Percentiles rank a stretch among this genome's conserved stretches.
Evolutionary conservation across 2,113 vertebrate species (phyloP).

Genomic region (Galemys pyrenaicus): DNA sequence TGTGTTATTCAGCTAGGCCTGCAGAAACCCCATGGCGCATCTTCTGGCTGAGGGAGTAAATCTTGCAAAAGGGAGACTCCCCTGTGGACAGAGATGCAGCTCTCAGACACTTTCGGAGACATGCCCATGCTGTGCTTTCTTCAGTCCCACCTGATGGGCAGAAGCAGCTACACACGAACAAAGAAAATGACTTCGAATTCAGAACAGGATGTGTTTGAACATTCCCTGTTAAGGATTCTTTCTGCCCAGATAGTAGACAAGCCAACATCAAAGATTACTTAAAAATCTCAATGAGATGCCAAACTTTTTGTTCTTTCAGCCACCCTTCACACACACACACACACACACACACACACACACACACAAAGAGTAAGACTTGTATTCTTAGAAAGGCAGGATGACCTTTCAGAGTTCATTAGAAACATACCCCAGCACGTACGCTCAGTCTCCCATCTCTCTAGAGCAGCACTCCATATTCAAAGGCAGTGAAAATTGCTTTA

Average conservation of each 20-base stretch:
- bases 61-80: neutral
- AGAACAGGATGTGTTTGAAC: neutral
- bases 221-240: neutral
- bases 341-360: neutral
- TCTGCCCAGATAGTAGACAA: neutral
- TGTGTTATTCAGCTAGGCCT: neutral
- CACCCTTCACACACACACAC: neutral
- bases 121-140: neutral
- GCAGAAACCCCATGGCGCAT: neutral
- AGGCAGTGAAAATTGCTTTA: neutral
- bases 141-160: neutral
- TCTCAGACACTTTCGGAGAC: neutral
- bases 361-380: neutral
- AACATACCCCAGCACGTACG: neutral
- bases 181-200: neutral
- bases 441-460: neutral
- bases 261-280: neutral
- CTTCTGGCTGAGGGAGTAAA: neutral
- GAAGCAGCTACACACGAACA: neutral
- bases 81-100: neutral
- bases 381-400: conserved; percentile 27
- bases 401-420: conserved; percentile 36
- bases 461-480: neutral
- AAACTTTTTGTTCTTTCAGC: neutral
- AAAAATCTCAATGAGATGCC: neutral